Evolutionary conservation across 2,888 invertebrate species (phyloP).

Genomic region (Choristoneura rosaceana): DNA sequence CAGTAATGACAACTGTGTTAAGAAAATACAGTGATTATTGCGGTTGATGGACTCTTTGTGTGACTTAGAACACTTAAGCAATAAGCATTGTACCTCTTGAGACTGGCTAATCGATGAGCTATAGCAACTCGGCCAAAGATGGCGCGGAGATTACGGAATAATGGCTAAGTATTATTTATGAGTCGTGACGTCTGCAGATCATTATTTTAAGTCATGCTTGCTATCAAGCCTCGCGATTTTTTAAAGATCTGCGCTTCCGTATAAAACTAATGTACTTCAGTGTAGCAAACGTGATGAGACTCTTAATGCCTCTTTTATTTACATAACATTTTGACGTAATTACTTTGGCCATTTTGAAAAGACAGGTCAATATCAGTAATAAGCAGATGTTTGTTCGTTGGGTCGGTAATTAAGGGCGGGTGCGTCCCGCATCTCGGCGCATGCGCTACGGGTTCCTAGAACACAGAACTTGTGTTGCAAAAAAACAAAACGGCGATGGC

Average conservation of each 20-base stretch:
- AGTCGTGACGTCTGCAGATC: constrained; percentile 14
- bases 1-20: constrained; percentile 44
- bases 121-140: constrained; percentile 19
- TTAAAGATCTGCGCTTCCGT: constrained; percentile 17
- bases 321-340: constrained; percentile 15
- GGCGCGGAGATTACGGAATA: constrained; percentile 28
- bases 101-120: constrained; percentile 27
- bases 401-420: constrained; percentile 50
- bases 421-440: constrained; percentile 62
- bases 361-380: constrained; percentile 16
- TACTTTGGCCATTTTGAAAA: constrained; percentile 28
- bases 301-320: constrained; percentile 21
- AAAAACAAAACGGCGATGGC: constrained; percentile 60
- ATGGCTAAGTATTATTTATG: constrained; percentile 17
- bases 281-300: constrained; percentile 2
- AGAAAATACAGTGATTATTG: constrained; percentile 43
- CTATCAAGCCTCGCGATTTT: constrained; percentile 9
- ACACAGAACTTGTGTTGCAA: constrained; percentile 56
- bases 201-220: constrained; percentile 7
- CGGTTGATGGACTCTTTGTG: constrained; percentile 30
- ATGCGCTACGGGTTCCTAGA: constrained; percentile 75
- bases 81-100: constrained; percentile 33
- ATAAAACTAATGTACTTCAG: constrained; percentile 4
- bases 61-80: constrained; percentile 24
- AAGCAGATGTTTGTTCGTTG: constrained; percentile 54